Conservation (phyloP, 1,140 invertebrate species). For the Drosophila sp. region DNA sequence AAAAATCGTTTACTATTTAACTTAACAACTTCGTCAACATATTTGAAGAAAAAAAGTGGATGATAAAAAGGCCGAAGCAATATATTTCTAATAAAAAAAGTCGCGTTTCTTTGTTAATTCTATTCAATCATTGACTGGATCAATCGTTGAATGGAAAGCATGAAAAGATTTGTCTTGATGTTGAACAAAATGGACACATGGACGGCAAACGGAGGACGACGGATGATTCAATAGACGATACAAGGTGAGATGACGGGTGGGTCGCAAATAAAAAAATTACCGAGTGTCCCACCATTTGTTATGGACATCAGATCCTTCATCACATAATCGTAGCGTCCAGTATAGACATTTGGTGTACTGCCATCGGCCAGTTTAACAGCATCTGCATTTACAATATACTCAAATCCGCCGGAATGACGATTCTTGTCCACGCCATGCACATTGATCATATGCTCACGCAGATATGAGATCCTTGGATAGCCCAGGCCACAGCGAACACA, state of each 20-base stretch:
- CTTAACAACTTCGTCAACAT: too few relatives aligned
- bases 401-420: constrained; percentile 76
- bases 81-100: too few relatives aligned
- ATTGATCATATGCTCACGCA: constrained; percentile 82
- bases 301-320: constrained; percentile 84
- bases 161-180: neutral
- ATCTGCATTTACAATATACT: constrained; percentile 80
- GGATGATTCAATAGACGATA: neutral
- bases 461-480: constrained; percentile 78
- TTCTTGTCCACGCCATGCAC: constrained; percentile 77
- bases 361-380: constrained; percentile 75
- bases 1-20: too few relatives aligned
- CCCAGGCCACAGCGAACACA: constrained; percentile 78
- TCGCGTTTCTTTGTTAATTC: too few relatives aligned
- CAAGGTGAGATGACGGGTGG: constrained; percentile 4
- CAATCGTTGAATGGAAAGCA: neutral
- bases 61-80: too few relatives aligned
- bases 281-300: constrained; percentile 84
- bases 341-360: constrained; percentile 72
- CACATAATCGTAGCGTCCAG: constrained; percentile 82
- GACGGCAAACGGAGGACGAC: too few relatives aligned
- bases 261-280: constrained; percentile 70
- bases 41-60: too few relatives aligned
- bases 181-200: neutral
- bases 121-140: neutral